Conservation (phyloP, 2,888 invertebrate genomes). For the Chymomyza amoena region DNA sequence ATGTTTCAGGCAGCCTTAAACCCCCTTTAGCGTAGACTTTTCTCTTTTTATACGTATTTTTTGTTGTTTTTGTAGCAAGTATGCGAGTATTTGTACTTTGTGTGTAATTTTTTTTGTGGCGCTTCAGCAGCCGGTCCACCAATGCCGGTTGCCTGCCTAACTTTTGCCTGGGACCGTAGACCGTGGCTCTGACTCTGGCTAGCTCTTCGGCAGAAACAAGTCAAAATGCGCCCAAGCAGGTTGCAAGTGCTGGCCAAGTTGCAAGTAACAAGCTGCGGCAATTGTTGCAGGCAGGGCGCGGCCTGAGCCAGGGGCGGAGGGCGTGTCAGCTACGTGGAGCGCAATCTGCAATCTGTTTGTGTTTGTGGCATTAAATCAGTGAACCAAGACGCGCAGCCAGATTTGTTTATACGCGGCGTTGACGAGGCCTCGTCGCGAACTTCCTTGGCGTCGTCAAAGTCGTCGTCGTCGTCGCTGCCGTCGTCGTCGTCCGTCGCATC, state of each 20-base stretch:
- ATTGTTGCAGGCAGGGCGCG: constrained; percentile 5
- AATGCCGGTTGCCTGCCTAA: constrained; percentile 27
- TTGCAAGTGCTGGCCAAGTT: constrained; percentile 46
- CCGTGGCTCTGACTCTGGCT: not conserved
- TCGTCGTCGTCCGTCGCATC: not conserved
- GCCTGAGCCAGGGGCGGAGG: not conserved
- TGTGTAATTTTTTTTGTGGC: constrained; percentile 14
- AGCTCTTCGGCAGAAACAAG: constrained; percentile 68
- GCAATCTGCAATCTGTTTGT: constrained; percentile 72
- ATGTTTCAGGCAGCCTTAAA: constrained; percentile 40
- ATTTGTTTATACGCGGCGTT: constrained; percentile 62
- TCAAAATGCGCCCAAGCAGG: constrained; percentile 51
- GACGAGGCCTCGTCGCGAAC: constrained; percentile 13
- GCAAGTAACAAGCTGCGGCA: constrained; percentile 24
- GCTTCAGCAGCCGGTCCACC: not conserved
- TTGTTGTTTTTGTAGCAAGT: not conserved
- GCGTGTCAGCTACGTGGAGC: constrained; percentile 12
- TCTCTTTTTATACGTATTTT: not conserved
- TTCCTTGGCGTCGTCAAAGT: constrained; percentile 6
- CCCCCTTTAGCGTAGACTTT: not conserved
- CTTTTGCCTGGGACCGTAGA: constrained; percentile 21
- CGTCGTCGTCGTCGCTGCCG: not conserved
- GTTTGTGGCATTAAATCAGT: constrained; percentile 74
- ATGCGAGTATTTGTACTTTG: not conserved
- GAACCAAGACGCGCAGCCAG: constrained; percentile 69